phyloP scores from a whole-genome alignment of 2,113 vertebrate genomes.

The Cervus canadensis region DNA sequence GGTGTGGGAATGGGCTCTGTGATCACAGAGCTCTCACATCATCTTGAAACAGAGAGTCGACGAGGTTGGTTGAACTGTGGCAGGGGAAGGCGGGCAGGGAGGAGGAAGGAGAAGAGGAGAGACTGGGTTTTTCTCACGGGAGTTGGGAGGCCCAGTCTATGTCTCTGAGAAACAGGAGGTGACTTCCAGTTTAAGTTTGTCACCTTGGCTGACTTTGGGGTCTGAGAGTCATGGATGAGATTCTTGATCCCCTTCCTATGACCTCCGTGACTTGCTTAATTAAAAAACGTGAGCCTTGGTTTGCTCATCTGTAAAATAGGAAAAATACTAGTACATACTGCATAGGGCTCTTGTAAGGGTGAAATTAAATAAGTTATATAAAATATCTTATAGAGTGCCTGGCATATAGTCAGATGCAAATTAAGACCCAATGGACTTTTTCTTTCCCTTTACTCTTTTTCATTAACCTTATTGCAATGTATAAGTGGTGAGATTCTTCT shows the following conservation, averaged over 20 bases:
- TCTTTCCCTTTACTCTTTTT: not conserved
- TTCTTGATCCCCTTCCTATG: not conserved
- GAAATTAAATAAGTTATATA: not conserved
- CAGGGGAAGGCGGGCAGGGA: not conserved
- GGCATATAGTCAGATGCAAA: not conserved
- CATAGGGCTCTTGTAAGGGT: not conserved
- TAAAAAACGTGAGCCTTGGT: not conserved
- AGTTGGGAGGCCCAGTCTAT: not conserved
- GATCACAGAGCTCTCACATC: conserved; percentile 52
- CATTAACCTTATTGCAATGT: not conserved
- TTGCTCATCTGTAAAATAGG: not conserved
- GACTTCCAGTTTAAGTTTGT: not conserved
- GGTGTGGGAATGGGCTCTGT: conserved; percentile 63
- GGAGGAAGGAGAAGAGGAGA: not conserved
- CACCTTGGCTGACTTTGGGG: not conserved
- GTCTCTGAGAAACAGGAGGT: not conserved
- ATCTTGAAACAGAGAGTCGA: conserved; percentile 53
- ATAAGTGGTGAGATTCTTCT: not conserved
- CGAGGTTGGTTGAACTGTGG: not conserved
- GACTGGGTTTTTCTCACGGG: not conserved
- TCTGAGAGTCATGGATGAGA: not conserved
- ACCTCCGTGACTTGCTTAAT: not conserved
- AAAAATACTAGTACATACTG: not conserved
- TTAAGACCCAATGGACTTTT: not conserved
- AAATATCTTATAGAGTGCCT: not conserved